A percentile compares a stretch with the other conserved stretches of the same genome.
phyloP scores from a whole-genome alignment of 2,113 vertebrate genomes.

The Tympanuchus pallidicinctus region DNA sequence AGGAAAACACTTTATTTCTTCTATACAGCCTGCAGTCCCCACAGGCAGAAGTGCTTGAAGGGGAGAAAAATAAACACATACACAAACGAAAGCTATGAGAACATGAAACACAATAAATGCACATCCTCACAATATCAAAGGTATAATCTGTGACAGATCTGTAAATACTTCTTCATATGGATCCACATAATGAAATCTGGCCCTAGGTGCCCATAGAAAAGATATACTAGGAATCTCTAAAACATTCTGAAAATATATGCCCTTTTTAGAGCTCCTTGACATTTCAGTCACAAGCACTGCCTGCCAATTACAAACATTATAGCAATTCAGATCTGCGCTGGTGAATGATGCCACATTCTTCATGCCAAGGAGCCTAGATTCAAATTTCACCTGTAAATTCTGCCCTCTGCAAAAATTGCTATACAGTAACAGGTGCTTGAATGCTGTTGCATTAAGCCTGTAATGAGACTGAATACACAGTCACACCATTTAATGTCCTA shows the following conservation, averaged over 20 bases:
- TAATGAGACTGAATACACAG: conserved; percentile 25
- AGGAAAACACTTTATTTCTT: not conserved
- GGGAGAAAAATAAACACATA: not conserved
- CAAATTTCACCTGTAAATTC: not conserved
- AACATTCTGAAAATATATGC: not conserved
- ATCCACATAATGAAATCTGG: not conserved
- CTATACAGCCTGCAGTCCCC: not conserved
- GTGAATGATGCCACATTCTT: not conserved
- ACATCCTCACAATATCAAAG: not conserved
- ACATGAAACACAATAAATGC: not conserved
- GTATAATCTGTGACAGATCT: not conserved
- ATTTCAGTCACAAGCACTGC: not conserved
- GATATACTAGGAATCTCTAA: not conserved
- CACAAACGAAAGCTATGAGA: not conserved
- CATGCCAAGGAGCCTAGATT: not conserved
- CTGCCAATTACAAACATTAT: not conserved
- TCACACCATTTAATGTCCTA: conserved; percentile 7
- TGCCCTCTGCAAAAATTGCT: not conserved
- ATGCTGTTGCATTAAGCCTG: not conserved
- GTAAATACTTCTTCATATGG: not conserved
- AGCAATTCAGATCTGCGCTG: not conserved
- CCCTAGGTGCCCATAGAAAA: not conserved
- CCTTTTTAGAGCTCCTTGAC: not conserved
- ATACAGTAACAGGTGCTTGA: not conserved
- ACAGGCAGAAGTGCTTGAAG: not conserved